Evolutionary conservation across 2,797 vertebrate species (phyloP).

Genomic region (Tapera naevia): DNA sequence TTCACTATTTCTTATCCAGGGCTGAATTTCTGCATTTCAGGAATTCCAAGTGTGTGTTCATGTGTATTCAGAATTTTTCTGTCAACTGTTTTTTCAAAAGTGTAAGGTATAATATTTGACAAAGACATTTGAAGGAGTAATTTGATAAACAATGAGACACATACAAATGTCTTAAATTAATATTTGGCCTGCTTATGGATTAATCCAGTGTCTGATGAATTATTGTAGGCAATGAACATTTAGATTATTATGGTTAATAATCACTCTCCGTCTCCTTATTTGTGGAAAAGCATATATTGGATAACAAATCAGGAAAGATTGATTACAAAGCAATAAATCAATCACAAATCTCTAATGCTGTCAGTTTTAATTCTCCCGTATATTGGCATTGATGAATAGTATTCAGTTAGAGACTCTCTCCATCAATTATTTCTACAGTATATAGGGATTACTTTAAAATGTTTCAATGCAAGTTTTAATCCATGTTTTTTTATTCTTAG

Average conservation of each 20-base stretch:
- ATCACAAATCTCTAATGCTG: slow-evolving; percentile 18
- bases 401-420: background rate
- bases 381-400: slow-evolving; percentile 28
- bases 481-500: background rate
- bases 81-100: background rate
- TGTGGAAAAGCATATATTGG: background rate
- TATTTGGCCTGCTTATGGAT: slow-evolving; percentile 2
- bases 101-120: background rate
- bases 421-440: background rate
- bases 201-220: background rate
- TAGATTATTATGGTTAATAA: background rate
- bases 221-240: background rate
- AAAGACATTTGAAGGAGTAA: background rate
- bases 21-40: background rate
- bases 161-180: slow-evolving; percentile 13
- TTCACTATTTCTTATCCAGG: background rate
- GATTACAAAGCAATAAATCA: slow-evolving; percentile 59
- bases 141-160: background rate
- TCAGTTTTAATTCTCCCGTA: slow-evolving; percentile 45
- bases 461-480: background rate
- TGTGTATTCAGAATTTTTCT: background rate
- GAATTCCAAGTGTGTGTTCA: background rate
- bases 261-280: background rate
- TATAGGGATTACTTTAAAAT: background rate
- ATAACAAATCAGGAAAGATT: slow-evolving; percentile 9